Base-by-base conservation (phyloP, 30 jellyfish, hydroid and myxozoan genomes). In the Sanderia malayensis region DNA sequence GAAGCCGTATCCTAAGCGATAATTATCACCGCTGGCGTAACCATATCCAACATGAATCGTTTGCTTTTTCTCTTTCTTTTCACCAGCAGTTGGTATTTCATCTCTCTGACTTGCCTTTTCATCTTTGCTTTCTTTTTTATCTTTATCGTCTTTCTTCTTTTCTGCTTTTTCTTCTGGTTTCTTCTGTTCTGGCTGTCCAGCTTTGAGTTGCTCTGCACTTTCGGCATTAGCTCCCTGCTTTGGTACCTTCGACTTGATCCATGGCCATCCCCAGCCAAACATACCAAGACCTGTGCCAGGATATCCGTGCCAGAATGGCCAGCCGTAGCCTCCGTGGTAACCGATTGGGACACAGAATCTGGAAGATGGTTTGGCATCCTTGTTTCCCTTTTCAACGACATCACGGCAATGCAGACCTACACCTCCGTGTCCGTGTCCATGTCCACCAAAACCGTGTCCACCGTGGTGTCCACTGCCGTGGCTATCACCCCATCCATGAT, bases 181-280 rank as follows among this genome's bases (percentile, higher is more conserved):
- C 0, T 63, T 55, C 2, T 65, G 80, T 58, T 63, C 67, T 57
- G 30, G 58, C 20, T 75, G 2, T 18, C 26, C 31, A 26, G 53
- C 62, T 1, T 20, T 27, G 17, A 28, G 49, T 74, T 74, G 62
- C 52, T 28, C 47, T 6, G 55, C 28, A 2, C 20, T 8, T 25
- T 25, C 74, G 19, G 25, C 29, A 19, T 31, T 58, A 45, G 76
- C 69, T 31, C 74, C 87, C 31, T 94, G 89, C 20, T 73, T 73
- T 47, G 99, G 99, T 25, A 92, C 96, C 79, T 92, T 92, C 61
- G 86, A 75, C 44, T 92, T 92, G 79, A 67, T 63, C 99, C 99
- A 92, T 32, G 99, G 99, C 99, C 99, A 92, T 44, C 99, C 99
- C 99, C 99, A 92, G 31, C 99, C 99, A 67, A 64, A 92, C 61